Conservation (phyloP, 2,888 invertebrate species). For the Ormyrus nitidulus region DNA sequence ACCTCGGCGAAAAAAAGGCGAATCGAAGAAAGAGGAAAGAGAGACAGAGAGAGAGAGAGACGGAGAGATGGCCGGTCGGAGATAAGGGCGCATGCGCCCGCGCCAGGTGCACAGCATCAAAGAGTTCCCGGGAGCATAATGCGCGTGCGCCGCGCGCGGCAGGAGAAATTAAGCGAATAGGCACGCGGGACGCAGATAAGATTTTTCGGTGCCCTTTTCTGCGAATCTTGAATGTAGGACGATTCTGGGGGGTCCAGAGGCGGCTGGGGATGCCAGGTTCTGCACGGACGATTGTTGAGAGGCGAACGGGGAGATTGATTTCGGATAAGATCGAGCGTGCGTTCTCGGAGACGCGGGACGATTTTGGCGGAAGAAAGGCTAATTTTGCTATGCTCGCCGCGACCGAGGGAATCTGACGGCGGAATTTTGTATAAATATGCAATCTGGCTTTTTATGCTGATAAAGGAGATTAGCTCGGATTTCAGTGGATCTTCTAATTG, state of each 20-base stretch:
- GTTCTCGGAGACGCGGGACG: neutral
- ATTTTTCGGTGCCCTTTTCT: neutral
- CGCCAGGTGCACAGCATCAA: slow-evolving; percentile 44
- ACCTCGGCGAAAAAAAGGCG: neutral
- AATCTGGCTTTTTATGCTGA: no score
- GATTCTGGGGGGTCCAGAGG: slow-evolving; percentile 50
- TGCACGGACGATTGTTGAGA: no score
- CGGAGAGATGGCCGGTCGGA: no score
- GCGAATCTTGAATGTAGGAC: neutral
- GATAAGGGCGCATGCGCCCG: neutral
- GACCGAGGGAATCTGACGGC: no score
- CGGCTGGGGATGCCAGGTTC: no score
- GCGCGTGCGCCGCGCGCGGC: slow-evolving; percentile 3
- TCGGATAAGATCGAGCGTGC: slow-evolving; percentile 24
- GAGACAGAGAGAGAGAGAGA: slow-evolving; percentile 15
- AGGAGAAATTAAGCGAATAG: slow-evolving; percentile 43
- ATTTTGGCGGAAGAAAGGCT: no score
- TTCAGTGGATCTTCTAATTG: no score
- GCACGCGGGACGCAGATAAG: slow-evolving; percentile 35
- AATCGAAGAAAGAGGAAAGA: slow-evolving; percentile 8
- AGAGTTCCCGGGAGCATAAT: slow-evolving; percentile 7
- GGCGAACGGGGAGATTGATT: slow-evolving; percentile 3
- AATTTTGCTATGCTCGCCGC: no score
- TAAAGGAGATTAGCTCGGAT: no score
- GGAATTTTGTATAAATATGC: no score